These are phyloP conservation scores for Heterodera carotae DNA, from an alignment of 1,140 invertebrate genomes.

Conservation along the genomic window DNA sequence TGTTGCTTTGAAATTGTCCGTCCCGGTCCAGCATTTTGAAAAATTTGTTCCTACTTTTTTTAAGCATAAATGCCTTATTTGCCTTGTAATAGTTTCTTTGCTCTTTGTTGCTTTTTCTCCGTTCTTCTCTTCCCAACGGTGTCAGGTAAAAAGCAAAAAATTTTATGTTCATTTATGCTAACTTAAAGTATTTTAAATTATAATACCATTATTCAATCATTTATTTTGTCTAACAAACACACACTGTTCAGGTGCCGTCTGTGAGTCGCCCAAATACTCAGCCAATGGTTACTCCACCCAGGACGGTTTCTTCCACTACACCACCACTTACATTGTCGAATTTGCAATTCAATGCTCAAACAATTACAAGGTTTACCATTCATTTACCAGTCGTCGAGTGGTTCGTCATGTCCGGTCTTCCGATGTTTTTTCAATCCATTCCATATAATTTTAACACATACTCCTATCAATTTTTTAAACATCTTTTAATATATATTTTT, in stretches of 20 bases:
- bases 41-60: no score
- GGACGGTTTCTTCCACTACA: constrained; percentile 67
- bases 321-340: constrained; percentile 68
- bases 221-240: no score
- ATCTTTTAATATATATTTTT: no score
- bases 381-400: not conserved
- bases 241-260: constrained; percentile 66
- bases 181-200: constrained; percentile 14
- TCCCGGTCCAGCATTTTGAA: no score
- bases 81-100: not conserved
- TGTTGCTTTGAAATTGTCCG: no score
- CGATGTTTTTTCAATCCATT: no score
- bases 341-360: constrained; percentile 66
- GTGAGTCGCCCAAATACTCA: constrained; percentile 66
- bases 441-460: no score
- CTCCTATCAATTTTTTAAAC: no score
- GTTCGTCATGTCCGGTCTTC: no score
- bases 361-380: constrained; percentile 35
- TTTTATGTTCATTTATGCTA: constrained; percentile 11
- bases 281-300: constrained; percentile 67
- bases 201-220: no score
- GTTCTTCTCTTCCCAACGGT: not conserved
- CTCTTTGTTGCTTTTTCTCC: not conserved
- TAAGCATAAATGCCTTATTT: no score
- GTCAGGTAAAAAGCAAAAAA: not conserved